Evolutionary conservation across 2,797 vertebrate genomes (phyloP).

Genomic region (Vireo griseus): DNA sequence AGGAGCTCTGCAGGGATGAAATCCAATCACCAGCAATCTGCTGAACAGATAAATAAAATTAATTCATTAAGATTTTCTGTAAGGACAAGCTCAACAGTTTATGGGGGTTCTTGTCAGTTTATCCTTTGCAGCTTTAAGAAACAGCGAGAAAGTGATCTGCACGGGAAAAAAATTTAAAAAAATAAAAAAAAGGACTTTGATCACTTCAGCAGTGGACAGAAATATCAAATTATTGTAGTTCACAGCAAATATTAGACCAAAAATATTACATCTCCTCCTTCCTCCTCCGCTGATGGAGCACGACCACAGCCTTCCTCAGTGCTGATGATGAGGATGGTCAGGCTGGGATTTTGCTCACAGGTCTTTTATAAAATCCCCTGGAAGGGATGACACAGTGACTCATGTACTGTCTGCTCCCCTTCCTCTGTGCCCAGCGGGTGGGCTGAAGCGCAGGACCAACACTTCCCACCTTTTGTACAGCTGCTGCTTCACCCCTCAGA

Average conservation of each 20-base stretch:
- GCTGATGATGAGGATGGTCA: background rate
- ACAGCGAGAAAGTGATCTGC: background rate
- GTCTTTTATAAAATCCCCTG: conserved; percentile 47
- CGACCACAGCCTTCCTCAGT: background rate
- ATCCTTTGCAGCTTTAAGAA: background rate
- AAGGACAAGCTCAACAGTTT: background rate
- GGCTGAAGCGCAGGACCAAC: background rate
- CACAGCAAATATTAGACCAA: background rate
- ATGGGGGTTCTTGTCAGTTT: background rate
- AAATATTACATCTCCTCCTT: background rate
- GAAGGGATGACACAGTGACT: background rate
- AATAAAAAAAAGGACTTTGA: background rate
- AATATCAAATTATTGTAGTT: background rate
- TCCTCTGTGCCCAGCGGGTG: fast-evolving
- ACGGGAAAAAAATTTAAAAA: background rate
- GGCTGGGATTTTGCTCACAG: background rate
- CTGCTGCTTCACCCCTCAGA: background rate
- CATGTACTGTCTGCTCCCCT: fast-evolving
- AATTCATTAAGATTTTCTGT: background rate
- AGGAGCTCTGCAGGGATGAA: conserved; percentile 57
- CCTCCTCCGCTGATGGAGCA: conserved; percentile 16
- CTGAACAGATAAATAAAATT: background rate
- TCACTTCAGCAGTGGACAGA: background rate
- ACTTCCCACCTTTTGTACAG: background rate
- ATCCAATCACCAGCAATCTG: conserved; percentile 51